Conservation (phyloP, 2,113 vertebrate genomes). For the Phyllostomus discolor region DNA sequence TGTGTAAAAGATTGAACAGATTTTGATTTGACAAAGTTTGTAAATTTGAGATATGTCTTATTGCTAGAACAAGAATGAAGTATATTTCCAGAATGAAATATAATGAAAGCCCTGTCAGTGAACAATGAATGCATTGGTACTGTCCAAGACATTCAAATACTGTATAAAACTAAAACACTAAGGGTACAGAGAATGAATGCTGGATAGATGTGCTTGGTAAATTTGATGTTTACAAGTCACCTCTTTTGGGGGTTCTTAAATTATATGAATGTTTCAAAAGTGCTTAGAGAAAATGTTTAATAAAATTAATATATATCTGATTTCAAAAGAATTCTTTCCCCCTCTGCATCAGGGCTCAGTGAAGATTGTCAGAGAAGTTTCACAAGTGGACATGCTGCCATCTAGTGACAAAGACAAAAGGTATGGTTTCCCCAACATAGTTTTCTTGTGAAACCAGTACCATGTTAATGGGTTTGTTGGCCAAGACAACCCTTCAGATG, state of each 20-base stretch:
- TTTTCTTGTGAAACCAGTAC: neutral
- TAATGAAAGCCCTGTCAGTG: neutral
- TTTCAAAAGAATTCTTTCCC: neutral
- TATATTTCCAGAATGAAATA: neutral
- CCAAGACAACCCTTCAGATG: neutral
- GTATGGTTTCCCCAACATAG: conserved; percentile 67
- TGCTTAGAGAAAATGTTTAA: neutral
- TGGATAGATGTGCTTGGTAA: neutral
- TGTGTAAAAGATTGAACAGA: neutral
- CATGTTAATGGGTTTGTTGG: neutral
- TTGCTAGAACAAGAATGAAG: conserved; percentile 35
- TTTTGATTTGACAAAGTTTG: neutral
- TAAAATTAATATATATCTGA: neutral
- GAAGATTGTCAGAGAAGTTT: conserved; percentile 70
- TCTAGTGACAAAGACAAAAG: conserved; percentile 84
- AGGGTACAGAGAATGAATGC: neutral
- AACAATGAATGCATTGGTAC: neutral
- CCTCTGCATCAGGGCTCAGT: conserved; percentile 74
- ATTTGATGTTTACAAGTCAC: neutral
- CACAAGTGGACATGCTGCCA: conserved; percentile 72
- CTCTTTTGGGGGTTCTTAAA: neutral
- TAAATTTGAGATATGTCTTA: neutral
- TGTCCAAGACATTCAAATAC: neutral
- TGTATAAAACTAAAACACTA: neutral
- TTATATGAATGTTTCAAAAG: neutral